These are phyloP conservation scores for Rhagium mordax DNA, from an alignment of 2,888 invertebrate species.

Conservation along the genomic window DNA sequence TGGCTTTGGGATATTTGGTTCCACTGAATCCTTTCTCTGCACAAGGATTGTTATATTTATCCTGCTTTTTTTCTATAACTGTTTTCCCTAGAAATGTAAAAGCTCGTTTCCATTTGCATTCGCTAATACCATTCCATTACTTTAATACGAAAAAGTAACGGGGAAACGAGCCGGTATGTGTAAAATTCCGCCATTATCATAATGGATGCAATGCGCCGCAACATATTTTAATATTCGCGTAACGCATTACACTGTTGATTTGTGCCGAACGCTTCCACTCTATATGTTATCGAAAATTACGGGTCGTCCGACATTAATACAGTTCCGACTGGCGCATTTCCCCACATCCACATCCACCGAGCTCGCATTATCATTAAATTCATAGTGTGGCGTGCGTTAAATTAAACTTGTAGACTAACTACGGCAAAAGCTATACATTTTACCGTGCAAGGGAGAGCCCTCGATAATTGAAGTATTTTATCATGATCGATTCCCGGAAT, in stretches of 20 bases:
- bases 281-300: neutral
- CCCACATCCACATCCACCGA: constrained; percentile 46
- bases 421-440: constrained; percentile 48
- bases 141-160: neutral
- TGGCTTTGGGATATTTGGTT: no score
- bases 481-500: constrained; percentile 55
- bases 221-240: constrained; percentile 5
- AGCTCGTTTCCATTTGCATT: neutral
- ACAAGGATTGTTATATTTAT: no score
- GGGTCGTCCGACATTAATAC: constrained; percentile 5
- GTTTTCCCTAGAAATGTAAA: no score
- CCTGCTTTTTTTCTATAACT: no score
- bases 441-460: constrained; percentile 51
- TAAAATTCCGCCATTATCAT: constrained; percentile 16
- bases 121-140: constrained; percentile 2
- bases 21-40: no score
- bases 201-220: neutral
- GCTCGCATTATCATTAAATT: constrained; percentile 60
- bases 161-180: neutral
- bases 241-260: constrained; percentile 7
- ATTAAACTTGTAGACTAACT: constrained; percentile 61
- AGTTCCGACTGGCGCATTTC: neutral
- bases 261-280: neutral
- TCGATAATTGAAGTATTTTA: constrained; percentile 61
- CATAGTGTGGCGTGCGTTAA: constrained; percentile 61